phyloP scores from a whole-genome alignment of 2,113 vertebrate genomes.

The Engraulis encrasicolus region DNA sequence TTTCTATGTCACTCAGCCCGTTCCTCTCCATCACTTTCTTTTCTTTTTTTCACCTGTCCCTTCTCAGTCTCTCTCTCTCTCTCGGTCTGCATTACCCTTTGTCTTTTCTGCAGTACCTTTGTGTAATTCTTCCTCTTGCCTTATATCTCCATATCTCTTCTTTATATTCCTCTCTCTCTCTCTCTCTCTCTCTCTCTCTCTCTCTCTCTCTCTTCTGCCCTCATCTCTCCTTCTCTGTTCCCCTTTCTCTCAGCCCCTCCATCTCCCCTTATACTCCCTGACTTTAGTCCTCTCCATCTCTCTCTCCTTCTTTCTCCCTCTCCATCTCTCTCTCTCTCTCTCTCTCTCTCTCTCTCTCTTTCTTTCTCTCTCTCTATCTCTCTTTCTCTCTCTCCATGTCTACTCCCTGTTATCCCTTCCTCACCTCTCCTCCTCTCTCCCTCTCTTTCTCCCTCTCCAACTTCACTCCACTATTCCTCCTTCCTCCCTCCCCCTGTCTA shows the following conservation, averaged over 20 bases:
- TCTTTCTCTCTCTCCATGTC: background rate
- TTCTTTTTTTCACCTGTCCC: too few relatives aligned
- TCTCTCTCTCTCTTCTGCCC: background rate
- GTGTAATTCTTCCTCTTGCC: too few relatives aligned
- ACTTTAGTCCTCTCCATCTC: background rate
- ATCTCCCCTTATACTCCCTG: too few relatives aligned
- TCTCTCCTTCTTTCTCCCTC: background rate
- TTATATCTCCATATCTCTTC: too few relatives aligned
- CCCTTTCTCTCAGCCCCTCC: background rate
- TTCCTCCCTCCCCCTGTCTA: background rate
- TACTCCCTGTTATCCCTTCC: too few relatives aligned
- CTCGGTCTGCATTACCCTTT: too few relatives aligned
- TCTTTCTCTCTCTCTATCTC: background rate
- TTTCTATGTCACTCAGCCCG: too few relatives aligned
- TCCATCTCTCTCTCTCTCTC: background rate
- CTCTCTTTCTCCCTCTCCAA: background rate
- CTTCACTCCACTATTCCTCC: background rate
- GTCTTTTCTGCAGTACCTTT: background rate
- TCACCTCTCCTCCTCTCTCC: background rate
- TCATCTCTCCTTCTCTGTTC: background rate
- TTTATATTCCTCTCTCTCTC: too few relatives aligned
- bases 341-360: background rate
- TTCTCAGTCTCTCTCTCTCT: too few relatives aligned
- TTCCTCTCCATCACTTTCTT: too few relatives aligned
- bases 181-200: background rate